A percentile compares a stretch with the other conserved stretches of the same genome.
Conservation (phyloP, 2,888 invertebrate genomes). For the Dasysyrphus albostriatus region DNA sequence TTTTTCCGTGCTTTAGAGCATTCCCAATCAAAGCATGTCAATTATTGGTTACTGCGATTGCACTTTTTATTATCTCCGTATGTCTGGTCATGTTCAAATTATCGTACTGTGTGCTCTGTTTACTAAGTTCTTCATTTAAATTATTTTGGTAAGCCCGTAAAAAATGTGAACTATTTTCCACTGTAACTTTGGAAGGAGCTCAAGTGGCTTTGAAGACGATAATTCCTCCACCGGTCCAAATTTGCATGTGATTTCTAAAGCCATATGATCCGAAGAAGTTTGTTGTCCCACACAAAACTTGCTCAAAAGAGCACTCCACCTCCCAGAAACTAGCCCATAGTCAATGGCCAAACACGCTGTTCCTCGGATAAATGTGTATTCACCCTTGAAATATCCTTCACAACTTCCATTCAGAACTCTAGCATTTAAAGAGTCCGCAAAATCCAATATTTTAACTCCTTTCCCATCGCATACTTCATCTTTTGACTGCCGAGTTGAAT, state of each 20-base stretch:
- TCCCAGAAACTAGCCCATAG: too few species aligned
- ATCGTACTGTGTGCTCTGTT: neutral
- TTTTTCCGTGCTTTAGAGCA: neutral
- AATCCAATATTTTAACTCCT: too few species aligned
- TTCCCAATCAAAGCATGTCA: neutral
- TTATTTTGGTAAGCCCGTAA: neutral
- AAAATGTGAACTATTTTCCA: conserved; percentile 3
- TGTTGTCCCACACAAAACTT: neutral
- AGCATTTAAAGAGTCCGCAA: too few species aligned
- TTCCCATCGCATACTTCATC: too few species aligned
- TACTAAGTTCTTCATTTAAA: conserved; percentile 4
- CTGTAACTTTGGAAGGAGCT: conserved; percentile 12
- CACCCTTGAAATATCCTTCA: too few species aligned
- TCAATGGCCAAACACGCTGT: too few species aligned
- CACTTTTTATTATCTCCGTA: conserved; percentile 1
- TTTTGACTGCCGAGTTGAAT: too few species aligned
- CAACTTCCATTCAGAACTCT: too few species aligned
- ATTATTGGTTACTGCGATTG: neutral
- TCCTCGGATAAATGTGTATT: too few species aligned
- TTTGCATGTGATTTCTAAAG: neutral
- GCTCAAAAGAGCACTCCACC: neutral
- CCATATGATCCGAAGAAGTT: neutral
- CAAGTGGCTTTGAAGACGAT: too few species aligned
- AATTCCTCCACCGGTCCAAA: neutral
- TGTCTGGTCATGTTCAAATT: conserved; percentile 1